phyloP scores from a whole-genome alignment of 2,113 vertebrate species.

The Pseudorhombus dupliciocellatus region DNA sequence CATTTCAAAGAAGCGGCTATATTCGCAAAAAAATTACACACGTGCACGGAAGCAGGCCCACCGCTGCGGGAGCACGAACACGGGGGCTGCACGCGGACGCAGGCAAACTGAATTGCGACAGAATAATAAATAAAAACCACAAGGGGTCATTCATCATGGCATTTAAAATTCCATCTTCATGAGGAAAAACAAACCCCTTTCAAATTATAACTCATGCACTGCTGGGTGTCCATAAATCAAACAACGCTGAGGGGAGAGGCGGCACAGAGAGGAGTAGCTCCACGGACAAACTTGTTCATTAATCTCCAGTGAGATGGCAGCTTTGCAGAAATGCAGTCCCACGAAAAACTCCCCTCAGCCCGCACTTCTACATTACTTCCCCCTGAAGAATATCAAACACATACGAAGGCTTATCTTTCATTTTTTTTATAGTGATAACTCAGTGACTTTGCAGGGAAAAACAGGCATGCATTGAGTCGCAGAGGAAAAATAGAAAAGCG shows the following conservation, averaged over 20 bases:
- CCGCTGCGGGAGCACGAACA: neutral
- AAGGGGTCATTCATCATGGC: constrained; percentile 72
- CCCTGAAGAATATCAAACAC: constrained; percentile 42
- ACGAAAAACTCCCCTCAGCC: constrained; percentile 44
- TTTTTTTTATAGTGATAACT: constrained; percentile 59
- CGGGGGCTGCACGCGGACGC: neutral
- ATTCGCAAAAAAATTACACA: constrained; percentile 34
- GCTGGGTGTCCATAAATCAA: constrained; percentile 78
- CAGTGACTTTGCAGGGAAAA: constrained; percentile 17
- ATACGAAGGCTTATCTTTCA: constrained; percentile 45
- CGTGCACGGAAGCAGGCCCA: neutral
- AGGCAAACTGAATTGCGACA: constrained; percentile 13
- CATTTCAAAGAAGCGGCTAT: constrained; percentile 33
- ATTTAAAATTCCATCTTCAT: constrained; percentile 80
- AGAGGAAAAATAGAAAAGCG: neutral
- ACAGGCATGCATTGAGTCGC: neutral
- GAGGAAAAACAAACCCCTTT: constrained; percentile 76
- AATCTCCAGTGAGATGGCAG: constrained; percentile 68
- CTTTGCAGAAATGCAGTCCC: constrained; percentile 56
- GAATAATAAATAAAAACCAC: constrained; percentile 65
- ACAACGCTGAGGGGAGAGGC: constrained; percentile 54
- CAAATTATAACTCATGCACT: constrained; percentile 74
- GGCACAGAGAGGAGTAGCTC: constrained; percentile 51
- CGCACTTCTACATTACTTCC: constrained; percentile 51
- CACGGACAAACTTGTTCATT: constrained; percentile 72